Evolutionary conservation across 2,113 vertebrate species (phyloP).

Genomic region (Cebus imitator): DNA sequence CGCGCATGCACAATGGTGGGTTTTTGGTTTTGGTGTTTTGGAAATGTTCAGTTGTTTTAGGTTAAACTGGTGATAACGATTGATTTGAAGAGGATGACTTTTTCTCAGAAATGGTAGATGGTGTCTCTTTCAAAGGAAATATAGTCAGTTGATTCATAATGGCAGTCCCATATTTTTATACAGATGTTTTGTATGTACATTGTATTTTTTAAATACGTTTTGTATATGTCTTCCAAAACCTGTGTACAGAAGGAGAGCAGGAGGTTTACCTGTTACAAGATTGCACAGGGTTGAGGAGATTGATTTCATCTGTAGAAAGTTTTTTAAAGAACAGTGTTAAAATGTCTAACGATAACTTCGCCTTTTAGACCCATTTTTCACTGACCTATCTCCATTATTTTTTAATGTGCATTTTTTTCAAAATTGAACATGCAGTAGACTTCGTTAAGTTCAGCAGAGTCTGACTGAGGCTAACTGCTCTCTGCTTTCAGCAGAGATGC

Average conservation of each 20-base stretch:
- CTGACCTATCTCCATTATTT: background rate
- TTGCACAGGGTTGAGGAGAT: background rate
- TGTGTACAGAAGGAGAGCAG: constrained; percentile 20
- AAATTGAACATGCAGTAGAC: background rate
- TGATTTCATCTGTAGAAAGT: background rate
- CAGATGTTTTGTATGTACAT: background rate
- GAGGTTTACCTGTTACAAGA: background rate
- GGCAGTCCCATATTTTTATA: background rate
- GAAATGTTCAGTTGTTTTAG: background rate
- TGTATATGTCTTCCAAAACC: background rate
- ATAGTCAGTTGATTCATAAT: background rate
- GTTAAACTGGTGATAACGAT: background rate
- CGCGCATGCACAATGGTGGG: background rate
- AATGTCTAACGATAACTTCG: background rate
- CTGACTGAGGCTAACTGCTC: background rate
- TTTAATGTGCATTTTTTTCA: background rate
- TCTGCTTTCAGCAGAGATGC: background rate
- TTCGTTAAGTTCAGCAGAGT: background rate
- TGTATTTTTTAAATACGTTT: background rate
- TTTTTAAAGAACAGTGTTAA: background rate
- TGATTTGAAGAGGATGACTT: background rate
- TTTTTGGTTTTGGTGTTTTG: background rate
- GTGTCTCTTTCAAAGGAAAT: background rate
- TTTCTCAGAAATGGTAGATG: background rate
- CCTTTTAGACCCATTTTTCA: background rate